Conservation (phyloP, 2,888 invertebrate species). For the Smittia aterrima region DNA sequence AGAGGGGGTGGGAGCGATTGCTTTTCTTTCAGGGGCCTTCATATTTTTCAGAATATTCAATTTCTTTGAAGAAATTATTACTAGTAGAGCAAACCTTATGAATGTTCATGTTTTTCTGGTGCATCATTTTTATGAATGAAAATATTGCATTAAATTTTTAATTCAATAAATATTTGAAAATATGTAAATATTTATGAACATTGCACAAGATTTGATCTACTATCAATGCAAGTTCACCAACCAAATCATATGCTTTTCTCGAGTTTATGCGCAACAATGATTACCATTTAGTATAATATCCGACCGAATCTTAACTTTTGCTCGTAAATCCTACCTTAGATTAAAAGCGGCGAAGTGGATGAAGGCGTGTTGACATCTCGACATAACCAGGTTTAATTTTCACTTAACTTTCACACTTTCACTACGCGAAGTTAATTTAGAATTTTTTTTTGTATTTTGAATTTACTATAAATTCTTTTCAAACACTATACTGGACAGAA, state of each 20-base stretch:
- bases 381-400: neutral
- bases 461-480: neutral
- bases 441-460: neutral
- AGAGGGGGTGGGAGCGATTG: neutral
- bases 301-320: constrained; percentile 38
- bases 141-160: no score
- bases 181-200: no score
- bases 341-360: constrained; percentile 57
- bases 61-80: neutral
- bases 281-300: neutral
- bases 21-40: neutral
- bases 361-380: neutral
- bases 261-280: neutral
- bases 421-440: neutral
- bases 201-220: constrained; percentile 12
- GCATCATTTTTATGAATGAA: no score
- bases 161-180: no score
- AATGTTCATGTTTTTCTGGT: neutral
- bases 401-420: neutral
- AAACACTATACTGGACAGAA: no score
- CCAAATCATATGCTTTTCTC: neutral
- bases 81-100: neutral
- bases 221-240: neutral
- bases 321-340: constrained; percentile 58
- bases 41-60: neutral